Evolutionary conservation across 2,113 vertebrate genomes (phyloP), one percentile per base, ranked within the genome.

Genomic region (Cyanocitta stelleri): DNA sequence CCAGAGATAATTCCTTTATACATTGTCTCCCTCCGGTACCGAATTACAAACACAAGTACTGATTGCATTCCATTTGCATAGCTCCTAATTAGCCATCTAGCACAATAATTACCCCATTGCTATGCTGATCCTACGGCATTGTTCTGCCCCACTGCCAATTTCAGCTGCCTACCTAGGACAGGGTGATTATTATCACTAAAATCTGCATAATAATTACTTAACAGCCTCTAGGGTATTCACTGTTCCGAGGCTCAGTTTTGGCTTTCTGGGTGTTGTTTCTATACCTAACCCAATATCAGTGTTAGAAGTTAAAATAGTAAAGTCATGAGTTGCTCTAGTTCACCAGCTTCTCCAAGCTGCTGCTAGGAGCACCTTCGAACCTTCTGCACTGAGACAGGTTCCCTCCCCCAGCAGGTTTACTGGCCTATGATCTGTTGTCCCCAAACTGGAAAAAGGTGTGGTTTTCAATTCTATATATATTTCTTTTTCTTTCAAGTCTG

Each of bases 141-240:
- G 68, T 89, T 84, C 93, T 84, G 87, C 68, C 52, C 46, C 20
- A 17, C 66, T 61, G 84, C 79, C 87, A 94, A 88, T 73, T 75
- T 71, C 37, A 88, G n/a, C 69, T 81, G 69, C 33, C 30, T 41
- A 83, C 78, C 79, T 77, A 84, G 51, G 85, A 88, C 56, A 77
- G 18, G 43, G 32, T 63, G 61, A 93, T 78, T 21, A 27, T 64
- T 94, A 95, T 81, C 85, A 61, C 61, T 64, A 61, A 92, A 78
- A 90, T 77, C 35, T 90, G 79, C 56, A 64, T 92, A 74, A 94
- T 72, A 87, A 92, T 95, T 91, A 95, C 74, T 93, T 84, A 69
- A 71, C 39, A 93, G 61, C 56, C 85, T 90, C 68, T 30, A 90
- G 52, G 48, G 33, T 61, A 96, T 81, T 89, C 41, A 27, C 69